Conservation (phyloP, 2,113 vertebrate genomes). For the Cinclus cinclus region DNA sequence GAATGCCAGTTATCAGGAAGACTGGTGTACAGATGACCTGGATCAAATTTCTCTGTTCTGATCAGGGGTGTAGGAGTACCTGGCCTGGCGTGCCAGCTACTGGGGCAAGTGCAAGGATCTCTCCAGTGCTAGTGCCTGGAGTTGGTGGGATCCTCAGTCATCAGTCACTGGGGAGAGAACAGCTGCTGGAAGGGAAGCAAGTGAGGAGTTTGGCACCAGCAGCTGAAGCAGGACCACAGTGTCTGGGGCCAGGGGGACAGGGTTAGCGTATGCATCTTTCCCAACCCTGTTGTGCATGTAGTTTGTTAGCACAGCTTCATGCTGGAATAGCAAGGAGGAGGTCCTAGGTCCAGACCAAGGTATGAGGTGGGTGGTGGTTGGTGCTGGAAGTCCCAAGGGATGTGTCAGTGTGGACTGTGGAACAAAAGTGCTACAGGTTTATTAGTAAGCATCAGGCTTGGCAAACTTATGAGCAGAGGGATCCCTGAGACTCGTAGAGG, state of each 20-base stretch:
- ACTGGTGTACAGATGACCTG: neutral
- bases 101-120: neutral
- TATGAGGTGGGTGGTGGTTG: neutral
- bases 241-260: neutral
- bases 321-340: neutral
- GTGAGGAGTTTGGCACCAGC: neutral
- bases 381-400: neutral
- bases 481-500: neutral
- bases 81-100: neutral
- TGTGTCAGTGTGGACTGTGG: neutral
- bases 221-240: neutral
- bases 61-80: neutral
- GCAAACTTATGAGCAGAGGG: neutral
- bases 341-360: neutral
- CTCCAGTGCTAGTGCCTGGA: neutral
- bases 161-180: neutral
- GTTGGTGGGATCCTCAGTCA: fast-evolving
- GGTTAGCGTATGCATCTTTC: neutral
- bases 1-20: neutral
- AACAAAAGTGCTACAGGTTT: neutral
- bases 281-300: neutral
- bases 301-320: neutral
- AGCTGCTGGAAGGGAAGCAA: neutral
- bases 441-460: neutral
- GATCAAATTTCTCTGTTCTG: neutral